phyloP scores from a whole-genome alignment of 2,113 vertebrate species.

The Siniperca knerii region DNA sequence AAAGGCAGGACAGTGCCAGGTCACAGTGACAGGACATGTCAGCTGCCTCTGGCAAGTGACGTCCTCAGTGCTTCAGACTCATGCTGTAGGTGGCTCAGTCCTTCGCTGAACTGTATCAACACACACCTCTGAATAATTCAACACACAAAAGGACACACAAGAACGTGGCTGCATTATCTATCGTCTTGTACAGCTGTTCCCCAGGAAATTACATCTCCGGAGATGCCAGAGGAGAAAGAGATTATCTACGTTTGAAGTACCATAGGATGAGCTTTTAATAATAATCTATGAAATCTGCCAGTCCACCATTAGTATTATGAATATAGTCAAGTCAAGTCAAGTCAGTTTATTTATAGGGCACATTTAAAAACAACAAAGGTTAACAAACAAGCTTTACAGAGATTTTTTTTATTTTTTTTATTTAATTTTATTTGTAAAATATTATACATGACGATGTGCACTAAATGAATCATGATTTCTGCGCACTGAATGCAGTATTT shows the following conservation, averaged over 20 bases:
- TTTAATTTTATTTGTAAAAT: background rate
- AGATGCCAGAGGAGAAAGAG: constrained; percentile 1
- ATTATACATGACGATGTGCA: background rate
- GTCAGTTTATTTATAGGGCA: background rate
- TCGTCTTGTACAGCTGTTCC: background rate
- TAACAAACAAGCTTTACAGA: background rate
- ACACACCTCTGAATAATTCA: constrained; percentile 40
- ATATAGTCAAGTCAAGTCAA: background rate
- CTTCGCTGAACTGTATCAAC: constrained; percentile 12
- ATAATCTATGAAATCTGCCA: background rate
- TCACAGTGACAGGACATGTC: constrained; percentile 67
- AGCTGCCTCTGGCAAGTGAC: constrained; percentile 58
- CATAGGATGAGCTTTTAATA: background rate
- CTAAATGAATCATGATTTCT: background rate
- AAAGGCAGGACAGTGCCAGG: constrained; percentile 63
- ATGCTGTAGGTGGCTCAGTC: constrained; percentile 41
- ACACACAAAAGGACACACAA: background rate
- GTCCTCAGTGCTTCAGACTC: constrained; percentile 19
- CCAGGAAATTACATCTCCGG: background rate
- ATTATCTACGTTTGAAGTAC: background rate
- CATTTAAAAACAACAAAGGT: background rate
- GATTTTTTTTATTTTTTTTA: background rate
- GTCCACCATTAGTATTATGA: background rate
- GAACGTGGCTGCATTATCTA: background rate
- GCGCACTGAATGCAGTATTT: constrained; percentile 12